phyloP scores from a whole-genome alignment of 2,888 invertebrate species.

The Anarsia innoxiella region DNA sequence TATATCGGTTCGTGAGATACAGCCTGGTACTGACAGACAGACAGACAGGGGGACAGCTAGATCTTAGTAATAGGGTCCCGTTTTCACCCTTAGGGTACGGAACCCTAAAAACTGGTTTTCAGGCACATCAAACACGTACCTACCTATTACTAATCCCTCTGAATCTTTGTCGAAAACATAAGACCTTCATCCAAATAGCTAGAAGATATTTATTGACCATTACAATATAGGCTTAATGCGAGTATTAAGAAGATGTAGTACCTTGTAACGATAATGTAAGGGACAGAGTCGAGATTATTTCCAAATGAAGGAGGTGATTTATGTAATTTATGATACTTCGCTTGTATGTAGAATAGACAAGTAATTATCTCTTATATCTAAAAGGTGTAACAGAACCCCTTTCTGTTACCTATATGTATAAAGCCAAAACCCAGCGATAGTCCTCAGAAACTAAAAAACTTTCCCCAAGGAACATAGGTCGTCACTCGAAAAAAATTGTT shows the following conservation, averaged over 20 bases:
- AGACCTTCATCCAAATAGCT: too few species aligned
- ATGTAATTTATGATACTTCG: too few species aligned
- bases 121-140: neutral
- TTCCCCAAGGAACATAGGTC: too few species aligned
- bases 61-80: neutral
- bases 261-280: constrained; percentile 33
- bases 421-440: too few species aligned
- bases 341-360: too few species aligned
- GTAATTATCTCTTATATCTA: too few species aligned
- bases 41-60: neutral
- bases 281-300: constrained; percentile 16
- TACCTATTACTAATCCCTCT: too few species aligned
- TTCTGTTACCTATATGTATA: too few species aligned
- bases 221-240: constrained; percentile 35
- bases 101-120: neutral
- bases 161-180: too few species aligned
- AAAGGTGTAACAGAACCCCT: too few species aligned
- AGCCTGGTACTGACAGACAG: neutral
- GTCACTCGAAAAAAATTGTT: too few species aligned
- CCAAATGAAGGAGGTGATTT: constrained; percentile 3
- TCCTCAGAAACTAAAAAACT: too few species aligned
- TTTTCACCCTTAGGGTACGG: neutral
- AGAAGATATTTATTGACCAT: constrained; percentile 48
- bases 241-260: constrained; percentile 39
- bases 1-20: neutral